phyloP scores from a whole-genome alignment of 2,888 invertebrate species.

The Stictocephala bisonia region DNA sequence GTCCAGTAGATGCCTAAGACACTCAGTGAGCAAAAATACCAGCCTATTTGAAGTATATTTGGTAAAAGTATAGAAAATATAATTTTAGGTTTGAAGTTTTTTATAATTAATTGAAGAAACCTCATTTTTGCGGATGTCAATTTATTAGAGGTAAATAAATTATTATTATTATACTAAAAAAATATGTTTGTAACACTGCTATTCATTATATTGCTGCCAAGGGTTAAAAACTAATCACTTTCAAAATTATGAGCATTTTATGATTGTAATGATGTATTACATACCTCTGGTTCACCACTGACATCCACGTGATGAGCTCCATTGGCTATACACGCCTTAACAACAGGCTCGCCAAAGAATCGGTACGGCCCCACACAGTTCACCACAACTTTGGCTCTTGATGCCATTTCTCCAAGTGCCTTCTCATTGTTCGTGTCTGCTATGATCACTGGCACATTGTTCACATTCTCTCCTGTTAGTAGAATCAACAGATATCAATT shows the following conservation, averaged over 20 bases:
- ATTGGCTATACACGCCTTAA: slow-evolving; percentile 85
- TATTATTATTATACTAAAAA: no score
- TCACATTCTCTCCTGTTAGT: slow-evolving; percentile 70
- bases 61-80: no score
- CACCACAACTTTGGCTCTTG: slow-evolving; percentile 79
- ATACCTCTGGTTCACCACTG: slow-evolving; percentile 88
- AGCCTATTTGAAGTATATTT: no score
- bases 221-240: neutral
- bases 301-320: slow-evolving; percentile 92
- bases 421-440: slow-evolving; percentile 82
- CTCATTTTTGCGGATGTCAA: no score
- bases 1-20: no score
- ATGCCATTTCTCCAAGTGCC: slow-evolving; percentile 84
- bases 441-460: slow-evolving; percentile 68
- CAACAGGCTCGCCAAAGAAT: slow-evolving; percentile 89
- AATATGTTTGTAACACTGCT: no score
- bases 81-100: no score
- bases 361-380: slow-evolving; percentile 95
- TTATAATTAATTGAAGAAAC: no score
- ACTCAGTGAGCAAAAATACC: no score
- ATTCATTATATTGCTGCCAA: neutral
- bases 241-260: neutral
- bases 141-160: no score
- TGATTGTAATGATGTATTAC: neutral
- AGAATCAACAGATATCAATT: no score